Conservation (phyloP, 2,888 invertebrate species). For the Serrognathus titanus region DNA sequence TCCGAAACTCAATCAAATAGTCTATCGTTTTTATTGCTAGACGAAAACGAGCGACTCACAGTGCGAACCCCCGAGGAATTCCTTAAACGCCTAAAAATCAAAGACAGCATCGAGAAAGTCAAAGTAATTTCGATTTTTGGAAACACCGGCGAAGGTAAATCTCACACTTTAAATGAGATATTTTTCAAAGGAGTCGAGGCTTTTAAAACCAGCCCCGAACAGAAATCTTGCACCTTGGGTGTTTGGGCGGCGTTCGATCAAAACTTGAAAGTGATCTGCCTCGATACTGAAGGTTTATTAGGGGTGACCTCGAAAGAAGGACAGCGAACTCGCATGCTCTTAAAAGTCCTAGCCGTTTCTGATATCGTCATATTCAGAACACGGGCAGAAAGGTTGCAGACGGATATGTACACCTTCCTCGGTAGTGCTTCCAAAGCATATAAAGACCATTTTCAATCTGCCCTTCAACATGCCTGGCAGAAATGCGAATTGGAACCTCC, state of each 20-base stretch:
- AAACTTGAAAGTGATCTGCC: constrained; percentile 60
- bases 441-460: constrained; percentile 66
- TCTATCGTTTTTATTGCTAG: constrained; percentile 57
- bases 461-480: constrained; percentile 46
- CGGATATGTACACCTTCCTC: constrained; percentile 74
- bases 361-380: constrained; percentile 77
- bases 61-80: constrained; percentile 57
- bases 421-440: constrained; percentile 74
- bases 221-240: constrained; percentile 70
- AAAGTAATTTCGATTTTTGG: constrained; percentile 83
- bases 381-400: constrained; percentile 68
- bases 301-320: constrained; percentile 60
- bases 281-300: constrained; percentile 79
- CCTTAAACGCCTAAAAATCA: constrained; percentile 50
- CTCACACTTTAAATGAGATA: constrained; percentile 69
- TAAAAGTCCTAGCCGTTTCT: constrained; percentile 78
- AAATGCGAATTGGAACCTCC: constrained; percentile 36
- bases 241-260: constrained; percentile 75
- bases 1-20: constrained; percentile 5
- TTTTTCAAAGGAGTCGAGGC: constrained; percentile 63
- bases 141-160: constrained; percentile 81
- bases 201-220: constrained; percentile 65
- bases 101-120: constrained; percentile 54
- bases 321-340: constrained; percentile 63
- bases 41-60: constrained; percentile 59